These are phyloP conservation scores for Candoia aspera DNA, from an alignment of 2,113 vertebrate species.

Conservation along the genomic window DNA sequence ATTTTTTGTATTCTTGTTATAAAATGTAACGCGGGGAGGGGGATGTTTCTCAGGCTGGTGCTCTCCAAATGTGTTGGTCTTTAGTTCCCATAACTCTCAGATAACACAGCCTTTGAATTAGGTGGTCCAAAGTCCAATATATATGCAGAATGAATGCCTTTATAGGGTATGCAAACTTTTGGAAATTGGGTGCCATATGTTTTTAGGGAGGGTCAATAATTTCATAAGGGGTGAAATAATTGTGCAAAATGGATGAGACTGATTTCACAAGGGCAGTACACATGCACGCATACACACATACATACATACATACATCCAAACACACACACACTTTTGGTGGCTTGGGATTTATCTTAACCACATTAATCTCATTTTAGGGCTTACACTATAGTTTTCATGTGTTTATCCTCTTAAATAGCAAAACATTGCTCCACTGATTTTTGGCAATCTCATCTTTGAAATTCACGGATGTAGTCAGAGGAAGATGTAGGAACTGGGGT, in stretches of 20 bases:
- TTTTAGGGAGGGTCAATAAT: not conserved
- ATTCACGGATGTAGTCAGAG: not conserved
- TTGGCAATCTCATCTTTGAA: not conserved
- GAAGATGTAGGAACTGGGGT: not conserved
- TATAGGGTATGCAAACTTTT: not conserved
- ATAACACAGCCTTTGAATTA: not conserved
- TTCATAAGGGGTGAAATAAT: not conserved
- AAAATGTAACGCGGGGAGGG: not conserved
- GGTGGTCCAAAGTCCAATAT: not conserved
- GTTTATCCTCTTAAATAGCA: not conserved
- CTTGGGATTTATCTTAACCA: not conserved
- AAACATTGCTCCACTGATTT: not conserved
- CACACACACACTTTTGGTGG: not conserved
- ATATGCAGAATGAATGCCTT: not conserved
- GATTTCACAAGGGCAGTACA: not conserved
- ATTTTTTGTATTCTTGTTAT: not conserved
- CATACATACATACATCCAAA: not conserved
- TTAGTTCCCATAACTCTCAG: not conserved
- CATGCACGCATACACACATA: too few relatives aligned
- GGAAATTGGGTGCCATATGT: not conserved
- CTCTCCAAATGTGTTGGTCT: not conserved
- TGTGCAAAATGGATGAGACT: not conserved
- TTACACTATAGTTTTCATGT: not conserved
- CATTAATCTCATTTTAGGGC: not conserved
- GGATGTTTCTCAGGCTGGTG: not conserved